A percentile compares a stretch with the other conserved stretches of the same genome.
Evolutionary conservation across 2,888 invertebrate species (phyloP).

Genomic region (Polyploca ridens): DNA sequence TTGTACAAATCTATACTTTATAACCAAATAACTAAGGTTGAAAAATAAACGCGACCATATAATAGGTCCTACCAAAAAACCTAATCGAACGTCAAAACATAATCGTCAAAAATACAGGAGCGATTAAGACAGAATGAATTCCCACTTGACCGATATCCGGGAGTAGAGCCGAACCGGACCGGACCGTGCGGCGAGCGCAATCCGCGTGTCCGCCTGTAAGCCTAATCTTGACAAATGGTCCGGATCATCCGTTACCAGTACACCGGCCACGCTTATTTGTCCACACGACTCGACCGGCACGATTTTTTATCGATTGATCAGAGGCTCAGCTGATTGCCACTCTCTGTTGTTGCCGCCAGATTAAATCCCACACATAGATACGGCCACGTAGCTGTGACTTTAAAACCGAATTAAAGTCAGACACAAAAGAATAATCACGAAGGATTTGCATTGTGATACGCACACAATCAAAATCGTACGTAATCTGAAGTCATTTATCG

Average conservation of each 20-base stretch:
- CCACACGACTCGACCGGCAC: slow-evolving; percentile 66
- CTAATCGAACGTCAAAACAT: neutral
- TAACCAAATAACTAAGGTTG: neutral
- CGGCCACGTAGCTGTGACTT: slow-evolving; percentile 12
- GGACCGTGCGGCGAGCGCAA: slow-evolving; percentile 27
- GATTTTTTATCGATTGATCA: slow-evolving; percentile 83
- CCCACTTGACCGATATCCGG: slow-evolving; percentile 28
- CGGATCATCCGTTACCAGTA: slow-evolving; percentile 71
- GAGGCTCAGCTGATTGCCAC: slow-evolving; percentile 80
- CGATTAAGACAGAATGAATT: slow-evolving; percentile 28
- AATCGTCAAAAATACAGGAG: neutral
- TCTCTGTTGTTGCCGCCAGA: slow-evolving; percentile 80
- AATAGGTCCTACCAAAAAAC: neutral
- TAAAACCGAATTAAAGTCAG: slow-evolving; percentile 62
- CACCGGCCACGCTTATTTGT: slow-evolving; percentile 67
- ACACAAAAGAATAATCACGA: slow-evolving; percentile 67
- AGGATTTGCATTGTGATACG: slow-evolving; percentile 69
- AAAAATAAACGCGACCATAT: neutral
- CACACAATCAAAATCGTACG: slow-evolving; percentile 39
- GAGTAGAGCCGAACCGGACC: slow-evolving; percentile 18
- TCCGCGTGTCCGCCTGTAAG: slow-evolving; percentile 55
- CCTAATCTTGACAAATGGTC: slow-evolving; percentile 82
- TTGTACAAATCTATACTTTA: neutral
- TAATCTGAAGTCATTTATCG: slow-evolving; percentile 33
- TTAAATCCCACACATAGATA: slow-evolving; percentile 49